Evolutionary conservation across 2,888 invertebrate genomes (phyloP), one percentile per base, ranked within the genome.

Genomic region (Apamea crenata): DNA sequence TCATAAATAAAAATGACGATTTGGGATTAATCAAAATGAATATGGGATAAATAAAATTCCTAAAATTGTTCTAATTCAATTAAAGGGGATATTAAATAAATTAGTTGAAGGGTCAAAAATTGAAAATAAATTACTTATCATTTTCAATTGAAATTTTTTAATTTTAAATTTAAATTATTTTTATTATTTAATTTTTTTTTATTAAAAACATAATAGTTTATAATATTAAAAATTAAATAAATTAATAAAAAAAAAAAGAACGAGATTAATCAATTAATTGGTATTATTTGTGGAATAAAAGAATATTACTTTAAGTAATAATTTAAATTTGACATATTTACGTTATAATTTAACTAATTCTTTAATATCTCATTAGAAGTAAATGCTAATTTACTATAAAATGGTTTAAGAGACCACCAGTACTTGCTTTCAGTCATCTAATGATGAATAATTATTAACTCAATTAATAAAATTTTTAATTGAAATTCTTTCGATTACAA

Each of bases 371-470:
- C n/a, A n/a, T n/a, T n/a, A n/a, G n/a, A n/a, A n/a, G n/a, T n/a
- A n/a, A n/a, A n/a, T n/a, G n/a, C n/a, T n/a, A 97, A 95, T 94
- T 96, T 97, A 97, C 97, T 97, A 97, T 97, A 88, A 93, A 92
- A 91, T 97, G 97, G 97, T 97, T 98, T 98, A 98, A 98, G 97
- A 98, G 97, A 97, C 97, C n/a, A n/a, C 40, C 97, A 97, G 80
- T 97, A 97, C 97, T 97, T 97, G 95, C 97, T 97, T 97, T 98
- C 97, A 97, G 97, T 96, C 97, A 98, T 97, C 97, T 97, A 97
- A 97, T 97, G 97, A 96, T 80, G 92, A 92, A 92, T 94, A 94
- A 91, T 94, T 96, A 95, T 96, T 94, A 94, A 97, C 95, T 97
- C 97, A 97, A 93, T 97, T 97, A 95, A 97, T 97, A 92, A 97